Evolutionary conservation across 1,140 invertebrate species (phyloP).

Genomic region (Papilio machaon): DNA sequence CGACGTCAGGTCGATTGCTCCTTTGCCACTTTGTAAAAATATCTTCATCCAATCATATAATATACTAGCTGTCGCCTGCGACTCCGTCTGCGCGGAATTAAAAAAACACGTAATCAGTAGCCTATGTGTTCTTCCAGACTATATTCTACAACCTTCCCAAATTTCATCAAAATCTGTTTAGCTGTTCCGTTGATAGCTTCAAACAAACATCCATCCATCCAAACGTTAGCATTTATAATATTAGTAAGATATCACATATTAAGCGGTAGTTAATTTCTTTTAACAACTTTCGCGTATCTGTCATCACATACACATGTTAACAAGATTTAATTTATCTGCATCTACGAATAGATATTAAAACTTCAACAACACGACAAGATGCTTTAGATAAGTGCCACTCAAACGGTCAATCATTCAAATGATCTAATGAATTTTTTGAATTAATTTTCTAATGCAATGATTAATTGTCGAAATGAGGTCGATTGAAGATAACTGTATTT

Average conservation of each 20-base stretch:
- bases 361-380: conserved; percentile 17
- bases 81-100: no score
- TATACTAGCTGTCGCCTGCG: no score
- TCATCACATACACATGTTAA: conserved; percentile 17
- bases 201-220: no score
- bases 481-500: conserved; percentile 21
- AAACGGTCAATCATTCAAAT: conserved; percentile 29
- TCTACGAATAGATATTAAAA: conserved; percentile 19
- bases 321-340: conserved; percentile 13
- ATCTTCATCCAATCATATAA: neutral
- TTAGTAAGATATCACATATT: neutral
- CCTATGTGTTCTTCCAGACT: no score
- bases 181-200: no score
- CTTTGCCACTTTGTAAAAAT: neutral
- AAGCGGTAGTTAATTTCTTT: neutral
- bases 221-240: no score
- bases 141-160: no score
- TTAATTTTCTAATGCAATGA: conserved; percentile 10
- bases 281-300: neutral
- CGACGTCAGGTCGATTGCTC: neutral
- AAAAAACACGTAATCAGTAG: no score
- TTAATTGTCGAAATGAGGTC: neutral
- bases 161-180: no score
- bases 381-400: conserved; percentile 24
- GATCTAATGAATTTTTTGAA: conserved; percentile 29